Percentiles rank a stretch among this genome's conserved stretches.
Conservation (phyloP, 1,140 invertebrate genomes). For the Ostrea denselamellosa region DNA sequence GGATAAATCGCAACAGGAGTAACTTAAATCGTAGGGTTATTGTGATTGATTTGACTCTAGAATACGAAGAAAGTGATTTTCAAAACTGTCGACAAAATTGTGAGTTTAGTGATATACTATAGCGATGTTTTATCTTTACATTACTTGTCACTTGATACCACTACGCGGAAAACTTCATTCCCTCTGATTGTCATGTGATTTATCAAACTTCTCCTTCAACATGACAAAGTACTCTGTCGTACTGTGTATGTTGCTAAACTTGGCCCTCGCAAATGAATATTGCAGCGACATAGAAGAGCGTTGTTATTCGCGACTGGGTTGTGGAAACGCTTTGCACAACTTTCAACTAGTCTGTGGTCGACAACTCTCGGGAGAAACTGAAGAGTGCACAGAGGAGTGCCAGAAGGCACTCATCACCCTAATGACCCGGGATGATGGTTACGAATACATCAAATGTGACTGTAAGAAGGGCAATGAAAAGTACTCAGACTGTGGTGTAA, state of each 20-base stretch:
- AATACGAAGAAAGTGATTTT: too few species aligned
- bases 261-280: neutral
- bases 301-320: constrained; percentile 62
- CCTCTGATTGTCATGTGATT: neutral
- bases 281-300: constrained; percentile 37
- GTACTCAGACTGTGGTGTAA: constrained; percentile 63
- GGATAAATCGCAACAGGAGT: too few species aligned
- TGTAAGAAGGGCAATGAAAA: constrained; percentile 62
- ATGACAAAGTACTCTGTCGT: neutral
- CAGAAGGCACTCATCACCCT: constrained; percentile 69
- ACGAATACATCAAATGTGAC: constrained; percentile 72
- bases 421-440: constrained; percentile 68
- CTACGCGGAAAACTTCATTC: too few species aligned
- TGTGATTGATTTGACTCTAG: too few species aligned
- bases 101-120: too few species aligned
- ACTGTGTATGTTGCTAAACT: neutral
- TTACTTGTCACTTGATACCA: too few species aligned
- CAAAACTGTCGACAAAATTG: too few species aligned
- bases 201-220: neutral
- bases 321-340: constrained; percentile 68
- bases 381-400: constrained; percentile 64
- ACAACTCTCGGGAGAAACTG: constrained; percentile 50
- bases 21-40: too few species aligned
- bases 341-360: constrained; percentile 63
- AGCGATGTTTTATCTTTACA: too few species aligned